These are phyloP conservation scores for Stratiomys singularior DNA, from an alignment of 2,888 invertebrate genomes.

Conservation along the genomic window DNA sequence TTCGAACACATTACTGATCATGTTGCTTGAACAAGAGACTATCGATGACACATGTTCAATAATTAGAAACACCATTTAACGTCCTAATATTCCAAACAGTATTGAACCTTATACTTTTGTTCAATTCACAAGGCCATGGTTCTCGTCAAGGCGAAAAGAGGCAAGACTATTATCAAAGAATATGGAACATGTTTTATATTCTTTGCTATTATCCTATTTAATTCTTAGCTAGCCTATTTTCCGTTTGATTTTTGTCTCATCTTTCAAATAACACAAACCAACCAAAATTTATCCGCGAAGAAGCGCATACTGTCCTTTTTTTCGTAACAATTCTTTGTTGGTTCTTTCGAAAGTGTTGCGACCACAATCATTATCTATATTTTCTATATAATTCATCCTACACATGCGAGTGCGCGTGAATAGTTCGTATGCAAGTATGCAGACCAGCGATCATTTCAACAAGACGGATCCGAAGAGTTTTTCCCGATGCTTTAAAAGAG, in stretches of 20 bases:
- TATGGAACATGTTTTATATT: no score
- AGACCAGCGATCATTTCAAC: neutral
- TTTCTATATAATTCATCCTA: neutral
- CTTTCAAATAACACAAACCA: neutral
- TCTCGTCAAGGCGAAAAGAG: conserved; percentile 30
- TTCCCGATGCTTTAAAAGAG: conserved; percentile 34
- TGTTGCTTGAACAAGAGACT: neutral
- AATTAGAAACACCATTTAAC: conserved; percentile 14
- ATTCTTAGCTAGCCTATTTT: no score
- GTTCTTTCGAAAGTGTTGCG: conserved; percentile 17
- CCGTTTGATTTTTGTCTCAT: no score
- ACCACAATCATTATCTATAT: conserved; percentile 18
- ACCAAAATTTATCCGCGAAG: neutral
- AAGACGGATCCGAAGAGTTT: neutral
- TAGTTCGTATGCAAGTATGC: neutral
- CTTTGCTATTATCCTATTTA: no score
- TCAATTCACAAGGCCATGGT: neutral
- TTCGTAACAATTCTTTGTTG: neutral
- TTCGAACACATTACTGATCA: neutral
- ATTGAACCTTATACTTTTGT: neutral
- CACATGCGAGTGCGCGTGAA: neutral
- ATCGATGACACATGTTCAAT: conserved; percentile 35
- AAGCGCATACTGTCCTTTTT: neutral
- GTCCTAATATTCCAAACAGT: neutral
- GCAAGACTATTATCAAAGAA: neutral